Evolutionary conservation across 2,888 invertebrate species (phyloP).

Genomic region (Kryphioiulus occultus): DNA sequence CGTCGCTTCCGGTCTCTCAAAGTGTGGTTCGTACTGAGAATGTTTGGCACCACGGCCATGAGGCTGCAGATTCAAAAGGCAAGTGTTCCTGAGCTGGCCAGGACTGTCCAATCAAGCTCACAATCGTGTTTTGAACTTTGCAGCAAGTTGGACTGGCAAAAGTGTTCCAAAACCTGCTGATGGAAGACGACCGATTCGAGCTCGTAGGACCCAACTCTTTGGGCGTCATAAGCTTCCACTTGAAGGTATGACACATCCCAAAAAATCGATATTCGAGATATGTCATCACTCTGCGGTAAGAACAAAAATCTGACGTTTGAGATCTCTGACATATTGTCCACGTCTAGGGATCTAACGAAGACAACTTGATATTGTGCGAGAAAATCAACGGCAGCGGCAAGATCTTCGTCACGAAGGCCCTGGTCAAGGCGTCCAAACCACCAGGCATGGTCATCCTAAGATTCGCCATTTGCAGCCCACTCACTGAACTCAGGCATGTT

Average conservation of each 20-base stretch:
- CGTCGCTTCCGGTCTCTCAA: conserved; percentile 88
- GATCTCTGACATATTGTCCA: too few relatives aligned
- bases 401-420: conserved; percentile 93
- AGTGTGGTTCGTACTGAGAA: conserved; percentile 89
- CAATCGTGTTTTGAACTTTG: too few relatives aligned
- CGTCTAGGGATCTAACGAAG: conserved; percentile 80
- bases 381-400: conserved; percentile 86
- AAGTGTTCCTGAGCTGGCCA: neutral
- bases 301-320: too few relatives aligned
- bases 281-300: too few relatives aligned
- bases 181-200: conserved; percentile 78
- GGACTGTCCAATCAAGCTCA: too few relatives aligned
- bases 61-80: conserved; percentile 69
- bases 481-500: conserved; percentile 81
- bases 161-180: conserved; percentile 77
- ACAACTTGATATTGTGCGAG: conserved; percentile 81
- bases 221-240: conserved; percentile 90
- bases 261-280: too few relatives aligned
- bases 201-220: conserved; percentile 82
- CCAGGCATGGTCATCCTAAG: conserved; percentile 76
- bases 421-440: conserved; percentile 72
- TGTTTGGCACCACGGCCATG: conserved; percentile 72
- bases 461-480: conserved; percentile 88
- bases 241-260: too few relatives aligned
- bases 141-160: conserved; percentile 72